These are phyloP conservation scores for Eumaeus atala DNA, from an alignment of 1,140 invertebrate genomes.

Conservation along the genomic window DNA sequence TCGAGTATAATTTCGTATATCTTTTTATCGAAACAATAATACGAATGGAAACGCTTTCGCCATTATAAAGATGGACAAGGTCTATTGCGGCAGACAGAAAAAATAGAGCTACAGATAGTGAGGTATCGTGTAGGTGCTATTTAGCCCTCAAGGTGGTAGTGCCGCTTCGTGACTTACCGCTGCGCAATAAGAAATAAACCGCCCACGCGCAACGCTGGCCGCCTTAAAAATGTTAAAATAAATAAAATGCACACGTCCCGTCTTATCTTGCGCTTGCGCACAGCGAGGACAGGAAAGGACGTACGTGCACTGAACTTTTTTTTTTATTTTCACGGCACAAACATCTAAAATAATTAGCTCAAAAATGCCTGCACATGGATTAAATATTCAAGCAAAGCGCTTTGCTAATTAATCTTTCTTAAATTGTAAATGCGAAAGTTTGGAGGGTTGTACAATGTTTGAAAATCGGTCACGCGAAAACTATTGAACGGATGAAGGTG, in stretches of 20 bases:
- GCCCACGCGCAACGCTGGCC: conserved; percentile 38
- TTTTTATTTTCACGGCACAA: conserved; percentile 21
- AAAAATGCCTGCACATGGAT: conserved; percentile 5
- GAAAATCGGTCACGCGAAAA: no score
- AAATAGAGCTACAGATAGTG: conserved; percentile 34
- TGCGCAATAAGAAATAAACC: conserved; percentile 52
- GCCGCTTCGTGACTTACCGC: conserved; percentile 69
- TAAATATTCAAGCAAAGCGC: not conserved
- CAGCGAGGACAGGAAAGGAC: conserved; percentile 49
- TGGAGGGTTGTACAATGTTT: no score
- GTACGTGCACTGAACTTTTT: conserved; percentile 32
- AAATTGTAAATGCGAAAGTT: no score
- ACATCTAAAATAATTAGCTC: conserved; percentile 23
- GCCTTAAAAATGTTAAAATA: conserved; percentile 73
- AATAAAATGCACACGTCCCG: conserved; percentile 69
- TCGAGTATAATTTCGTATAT: conserved; percentile 8
- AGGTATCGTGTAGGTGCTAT: conserved; percentile 56
- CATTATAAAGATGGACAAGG: conserved; percentile 29
- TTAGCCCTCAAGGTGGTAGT: conserved; percentile 60
- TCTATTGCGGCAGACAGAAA: conserved; percentile 51
- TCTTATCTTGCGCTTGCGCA: conserved; percentile 60
- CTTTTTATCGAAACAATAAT: conserved; percentile 18
- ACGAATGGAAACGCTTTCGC: conserved; percentile 21
- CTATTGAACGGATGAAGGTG: no score
- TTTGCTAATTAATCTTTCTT: not conserved